Percentiles rank a stretch among this genome's conserved stretches.
Conservation (phyloP, 2,797 vertebrate genomes). For the Scarus forsteni region DNA sequence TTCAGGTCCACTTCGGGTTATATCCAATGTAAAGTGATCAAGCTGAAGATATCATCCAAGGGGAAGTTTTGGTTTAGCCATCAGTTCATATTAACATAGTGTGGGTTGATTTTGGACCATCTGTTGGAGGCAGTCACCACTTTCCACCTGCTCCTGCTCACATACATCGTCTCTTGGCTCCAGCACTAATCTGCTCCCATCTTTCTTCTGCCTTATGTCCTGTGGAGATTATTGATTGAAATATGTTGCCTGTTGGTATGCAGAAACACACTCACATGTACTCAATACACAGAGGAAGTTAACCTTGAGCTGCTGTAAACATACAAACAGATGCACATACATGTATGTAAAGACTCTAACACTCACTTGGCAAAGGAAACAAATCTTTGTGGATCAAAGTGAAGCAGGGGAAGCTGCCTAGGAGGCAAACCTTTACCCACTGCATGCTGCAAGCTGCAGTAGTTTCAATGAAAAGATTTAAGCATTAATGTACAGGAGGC, state of each 20-base stretch:
- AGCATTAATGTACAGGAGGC: background rate
- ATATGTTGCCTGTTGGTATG: background rate
- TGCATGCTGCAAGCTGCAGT: conserved; percentile 26
- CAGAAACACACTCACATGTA: conserved; percentile 9
- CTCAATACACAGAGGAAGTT: conserved; percentile 2
- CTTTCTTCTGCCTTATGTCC: background rate
- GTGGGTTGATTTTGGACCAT: too few relatives aligned
- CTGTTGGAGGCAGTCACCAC: background rate
- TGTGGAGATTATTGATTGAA: conserved; percentile 7
- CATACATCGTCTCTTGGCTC: background rate
- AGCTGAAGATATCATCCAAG: too few relatives aligned
- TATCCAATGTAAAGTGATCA: too few relatives aligned
- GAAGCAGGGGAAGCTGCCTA: conserved; percentile 13
- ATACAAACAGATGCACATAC: conserved; percentile 1
- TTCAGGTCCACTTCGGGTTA: too few relatives aligned
- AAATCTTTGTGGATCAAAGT: conserved; percentile 24
- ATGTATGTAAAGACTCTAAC: background rate
- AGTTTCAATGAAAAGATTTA: conserved; percentile 23
- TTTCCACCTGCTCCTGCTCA: background rate
- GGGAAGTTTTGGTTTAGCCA: too few relatives aligned
- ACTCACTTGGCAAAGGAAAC: conserved; percentile 3
- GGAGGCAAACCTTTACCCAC: conserved; percentile 24
- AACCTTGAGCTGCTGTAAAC: conserved; percentile 13
- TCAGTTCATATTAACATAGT: too few relatives aligned
- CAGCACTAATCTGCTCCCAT: background rate